Evolutionary conservation across 2,797 vertebrate genomes (phyloP).

Genomic region (Anas bernieri): DNA sequence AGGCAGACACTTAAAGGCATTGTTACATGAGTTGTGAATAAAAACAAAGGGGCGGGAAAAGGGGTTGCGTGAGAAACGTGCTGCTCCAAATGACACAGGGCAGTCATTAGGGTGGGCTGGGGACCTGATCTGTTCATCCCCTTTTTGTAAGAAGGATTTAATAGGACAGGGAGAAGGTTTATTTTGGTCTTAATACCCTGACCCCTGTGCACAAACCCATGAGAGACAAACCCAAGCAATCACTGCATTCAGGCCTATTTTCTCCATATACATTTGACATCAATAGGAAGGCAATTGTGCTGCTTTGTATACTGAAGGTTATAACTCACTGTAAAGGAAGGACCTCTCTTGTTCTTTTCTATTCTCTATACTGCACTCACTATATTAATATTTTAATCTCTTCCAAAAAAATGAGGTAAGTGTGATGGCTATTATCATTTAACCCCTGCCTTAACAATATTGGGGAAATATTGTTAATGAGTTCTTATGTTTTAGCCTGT

Average conservation of each 20-base stretch:
- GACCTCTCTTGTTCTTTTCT: too few relatives aligned
- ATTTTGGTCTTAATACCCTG: neutral
- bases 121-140: neutral
- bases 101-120: too few relatives aligned
- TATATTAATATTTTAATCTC: neutral
- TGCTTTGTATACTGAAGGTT: neutral
- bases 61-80: too few relatives aligned
- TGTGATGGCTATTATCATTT: neutral
- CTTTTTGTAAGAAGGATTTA: slow-evolving; percentile 13
- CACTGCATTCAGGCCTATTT: slow-evolving; percentile 5
- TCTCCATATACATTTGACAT: neutral
- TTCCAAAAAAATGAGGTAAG: neutral
- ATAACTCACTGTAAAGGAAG: neutral
- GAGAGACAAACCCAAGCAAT: neutral
- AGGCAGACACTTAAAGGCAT: too few relatives aligned
- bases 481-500: neutral
- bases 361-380: neutral
- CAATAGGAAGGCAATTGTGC: neutral
- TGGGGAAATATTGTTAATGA: neutral
- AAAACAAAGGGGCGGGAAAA: too few relatives aligned
- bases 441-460: neutral
- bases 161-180: neutral
- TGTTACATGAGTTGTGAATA: too few relatives aligned
- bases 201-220: neutral
- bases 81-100: too few relatives aligned